A percentile compares a stretch with the other conserved stretches of the same genome.
Evolutionary conservation across 2,797 vertebrate genomes (phyloP).

Genomic region (Morus bassanus): DNA sequence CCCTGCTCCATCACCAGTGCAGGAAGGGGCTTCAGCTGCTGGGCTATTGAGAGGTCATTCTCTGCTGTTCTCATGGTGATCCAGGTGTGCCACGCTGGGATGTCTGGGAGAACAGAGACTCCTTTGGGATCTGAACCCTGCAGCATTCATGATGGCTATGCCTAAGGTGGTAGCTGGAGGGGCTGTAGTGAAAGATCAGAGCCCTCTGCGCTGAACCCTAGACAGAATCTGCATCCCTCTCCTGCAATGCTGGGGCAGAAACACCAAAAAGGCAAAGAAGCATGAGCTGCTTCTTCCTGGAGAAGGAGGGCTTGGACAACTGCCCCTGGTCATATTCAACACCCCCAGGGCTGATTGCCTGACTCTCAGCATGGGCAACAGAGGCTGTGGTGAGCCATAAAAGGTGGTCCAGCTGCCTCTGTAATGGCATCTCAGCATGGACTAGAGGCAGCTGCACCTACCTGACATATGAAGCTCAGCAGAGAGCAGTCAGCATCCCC

Average conservation of each 20-base stretch:
- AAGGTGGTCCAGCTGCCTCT: neutral
- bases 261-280: neutral
- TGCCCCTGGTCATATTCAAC: neutral
- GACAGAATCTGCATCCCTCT: neutral
- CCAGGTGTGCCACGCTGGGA: neutral
- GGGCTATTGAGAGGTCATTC: neutral
- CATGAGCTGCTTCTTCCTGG: neutral
- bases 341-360: neutral
- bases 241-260: neutral
- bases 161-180: neutral
- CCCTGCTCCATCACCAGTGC: fast-evolving
- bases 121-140: neutral
- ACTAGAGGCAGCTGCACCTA: neutral
- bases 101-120: neutral
- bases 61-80: neutral
- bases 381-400: neutral
- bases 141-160: neutral
- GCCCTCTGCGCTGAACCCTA: neutral
- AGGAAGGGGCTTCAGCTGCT: neutral
- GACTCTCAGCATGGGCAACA: neutral
- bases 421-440: neutral
- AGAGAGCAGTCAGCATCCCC: neutral
- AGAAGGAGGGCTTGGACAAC: neutral
- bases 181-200: neutral
- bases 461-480: neutral